Conservation (phyloP, 2,888 invertebrate species). For the Diaphora mendica region DNA sequence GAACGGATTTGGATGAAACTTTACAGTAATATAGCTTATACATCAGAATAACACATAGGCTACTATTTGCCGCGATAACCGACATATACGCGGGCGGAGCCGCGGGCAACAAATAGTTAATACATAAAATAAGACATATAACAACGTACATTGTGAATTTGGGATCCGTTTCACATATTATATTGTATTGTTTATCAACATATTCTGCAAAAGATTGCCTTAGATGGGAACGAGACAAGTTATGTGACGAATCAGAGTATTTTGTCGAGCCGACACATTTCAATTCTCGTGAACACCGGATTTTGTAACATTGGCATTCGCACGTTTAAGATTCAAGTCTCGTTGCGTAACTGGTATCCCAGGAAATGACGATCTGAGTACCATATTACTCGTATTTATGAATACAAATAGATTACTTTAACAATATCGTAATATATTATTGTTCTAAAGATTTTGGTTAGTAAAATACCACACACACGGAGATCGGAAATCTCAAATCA, state of each 20-base stretch:
- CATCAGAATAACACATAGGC: too few relatives aligned
- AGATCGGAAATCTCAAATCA: too few relatives aligned
- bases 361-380: conserved; percentile 23
- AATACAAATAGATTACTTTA: conserved; percentile 11
- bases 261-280: neutral
- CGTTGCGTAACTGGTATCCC: conserved; percentile 18
- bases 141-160: neutral
- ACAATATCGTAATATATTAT: too few relatives aligned
- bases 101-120: too few relatives aligned
- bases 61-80: too few relatives aligned
- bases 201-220: neutral
- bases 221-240: neutral
- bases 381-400: conserved; percentile 18
- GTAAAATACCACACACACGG: too few relatives aligned
- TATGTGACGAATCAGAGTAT: neutral
- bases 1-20: too few relatives aligned
- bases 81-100: too few relatives aligned
- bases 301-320: conserved; percentile 8
- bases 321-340: conserved; percentile 24
- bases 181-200: too few relatives aligned
- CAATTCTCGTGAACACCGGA: neutral
- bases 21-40: too few relatives aligned
- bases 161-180: neutral
- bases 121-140: too few relatives aligned
- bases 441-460: too few relatives aligned